A percentile compares a stretch with the other conserved stretches of the same genome.
phyloP scores from a whole-genome alignment of 1,140 invertebrate genomes.

The Babylonia areolata region DNA sequence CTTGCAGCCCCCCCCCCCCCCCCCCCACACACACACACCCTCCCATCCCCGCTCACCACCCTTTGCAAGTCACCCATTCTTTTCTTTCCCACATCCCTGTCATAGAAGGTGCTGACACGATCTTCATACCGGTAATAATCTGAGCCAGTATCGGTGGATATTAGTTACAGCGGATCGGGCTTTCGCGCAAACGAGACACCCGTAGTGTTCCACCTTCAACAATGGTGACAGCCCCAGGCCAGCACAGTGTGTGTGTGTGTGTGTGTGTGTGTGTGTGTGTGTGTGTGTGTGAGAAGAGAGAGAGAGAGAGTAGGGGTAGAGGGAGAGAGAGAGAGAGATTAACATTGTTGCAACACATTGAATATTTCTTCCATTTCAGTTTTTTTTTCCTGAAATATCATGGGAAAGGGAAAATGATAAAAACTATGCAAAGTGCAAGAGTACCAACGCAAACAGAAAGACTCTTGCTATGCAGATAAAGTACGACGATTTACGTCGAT shows the following conservation, averaged over 20 bases:
- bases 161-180: background rate
- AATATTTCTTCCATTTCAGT: too few relatives aligned
- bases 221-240: background rate
- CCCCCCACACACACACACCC: background rate
- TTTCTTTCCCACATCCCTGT: background rate
- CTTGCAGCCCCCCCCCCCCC: too few relatives aligned
- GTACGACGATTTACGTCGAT: too few relatives aligned
- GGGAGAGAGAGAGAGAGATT: too few relatives aligned
- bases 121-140: background rate
- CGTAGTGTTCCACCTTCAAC: background rate
- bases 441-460: too few relatives aligned
- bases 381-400: too few relatives aligned
- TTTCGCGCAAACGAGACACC: background rate
- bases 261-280: slow-evolving; percentile 18
- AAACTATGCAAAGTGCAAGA: too few relatives aligned
- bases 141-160: background rate
- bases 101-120: background rate
- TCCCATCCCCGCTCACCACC: background rate
- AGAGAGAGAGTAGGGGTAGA: too few relatives aligned
- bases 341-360: too few relatives aligned
- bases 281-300: background rate
- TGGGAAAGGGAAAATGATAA: too few relatives aligned
- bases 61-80: too few relatives aligned
- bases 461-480: too few relatives aligned
- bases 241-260: background rate